Evolutionary conservation across 2,888 invertebrate species (phyloP).

Genomic region (Sphaeridia pumilis): DNA sequence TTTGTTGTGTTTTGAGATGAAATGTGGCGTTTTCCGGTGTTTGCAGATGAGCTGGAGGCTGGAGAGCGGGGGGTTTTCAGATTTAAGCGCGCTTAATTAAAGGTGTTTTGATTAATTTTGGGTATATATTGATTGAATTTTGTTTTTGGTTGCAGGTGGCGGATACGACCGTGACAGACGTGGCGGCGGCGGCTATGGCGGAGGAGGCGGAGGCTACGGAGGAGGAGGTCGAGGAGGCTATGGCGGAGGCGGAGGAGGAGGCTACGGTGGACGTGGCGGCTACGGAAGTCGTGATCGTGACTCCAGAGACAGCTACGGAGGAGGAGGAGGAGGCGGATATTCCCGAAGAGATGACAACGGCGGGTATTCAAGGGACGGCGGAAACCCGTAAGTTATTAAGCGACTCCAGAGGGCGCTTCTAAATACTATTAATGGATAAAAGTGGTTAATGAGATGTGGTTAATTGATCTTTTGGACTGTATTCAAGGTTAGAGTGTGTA

Average conservation of each 20-base stretch:
- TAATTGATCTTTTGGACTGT: too few species aligned
- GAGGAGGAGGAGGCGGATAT: slow-evolving; percentile 19
- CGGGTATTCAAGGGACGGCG: slow-evolving; percentile 12
- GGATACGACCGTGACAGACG: background rate
- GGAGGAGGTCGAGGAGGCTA: slow-evolving; percentile 10
- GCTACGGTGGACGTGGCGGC: slow-evolving; percentile 35
- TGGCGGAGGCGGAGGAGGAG: slow-evolving; percentile 18
- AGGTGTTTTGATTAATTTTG: background rate
- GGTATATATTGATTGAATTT: background rate
- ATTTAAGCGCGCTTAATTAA: background rate
- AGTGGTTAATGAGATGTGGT: too few species aligned
- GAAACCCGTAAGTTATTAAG: background rate
- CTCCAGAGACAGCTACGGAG: background rate
- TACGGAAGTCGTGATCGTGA: background rate
- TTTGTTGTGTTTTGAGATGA: background rate
- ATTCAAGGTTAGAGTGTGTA: too few species aligned
- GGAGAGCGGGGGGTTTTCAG: background rate
- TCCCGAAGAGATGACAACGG: slow-evolving; percentile 5
- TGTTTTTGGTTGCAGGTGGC: background rate
- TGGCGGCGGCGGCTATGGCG: slow-evolving; percentile 11
- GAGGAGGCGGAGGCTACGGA: slow-evolving; percentile 3
- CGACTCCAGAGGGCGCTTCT: slow-evolving; percentile 7
- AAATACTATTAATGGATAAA: too few species aligned
- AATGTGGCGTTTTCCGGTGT: background rate
- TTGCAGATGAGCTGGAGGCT: background rate